A percentile compares a stretch with the other conserved stretches of the same genome.
Evolutionary conservation across 2,888 invertebrate species (phyloP).

Genomic region (Microctonus brassicae): DNA sequence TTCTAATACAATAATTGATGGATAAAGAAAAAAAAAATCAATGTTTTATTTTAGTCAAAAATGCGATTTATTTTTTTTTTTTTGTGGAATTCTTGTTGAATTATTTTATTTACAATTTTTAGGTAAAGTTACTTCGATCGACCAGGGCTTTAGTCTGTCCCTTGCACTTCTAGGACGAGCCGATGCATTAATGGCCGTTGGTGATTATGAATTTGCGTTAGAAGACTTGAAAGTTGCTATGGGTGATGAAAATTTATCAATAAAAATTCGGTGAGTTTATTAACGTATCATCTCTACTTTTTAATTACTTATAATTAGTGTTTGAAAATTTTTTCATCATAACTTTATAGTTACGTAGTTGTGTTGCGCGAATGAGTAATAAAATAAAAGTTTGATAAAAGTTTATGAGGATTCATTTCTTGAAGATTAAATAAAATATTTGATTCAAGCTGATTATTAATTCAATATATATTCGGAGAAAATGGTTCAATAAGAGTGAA

Average conservation of each 20-base stretch:
- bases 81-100: too few relatives aligned
- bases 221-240: constrained; percentile 77
- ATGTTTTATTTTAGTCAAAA: too few relatives aligned
- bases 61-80: too few relatives aligned
- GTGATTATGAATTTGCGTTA: constrained; percentile 75
- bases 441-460: too few relatives aligned
- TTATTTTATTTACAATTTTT: constrained; percentile 36
- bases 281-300: neutral
- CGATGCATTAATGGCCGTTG: constrained; percentile 74
- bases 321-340: neutral
- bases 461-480: too few relatives aligned
- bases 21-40: neutral
- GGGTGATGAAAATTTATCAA: constrained; percentile 75
- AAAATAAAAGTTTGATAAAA: neutral
- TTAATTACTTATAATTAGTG: neutral
- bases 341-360: neutral
- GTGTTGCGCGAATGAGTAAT: neutral
- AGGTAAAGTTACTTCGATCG: constrained; percentile 68
- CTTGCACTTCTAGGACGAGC: constrained; percentile 79
- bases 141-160: constrained; percentile 76
- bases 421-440: neutral
- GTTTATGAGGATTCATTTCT: neutral
- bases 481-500: too few relatives aligned
- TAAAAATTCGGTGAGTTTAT: constrained; percentile 62
- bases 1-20: neutral